These are phyloP conservation scores for Ecdyonurus torrentis DNA, from an alignment of 2,888 invertebrate genomes.

Conservation along the genomic window DNA sequence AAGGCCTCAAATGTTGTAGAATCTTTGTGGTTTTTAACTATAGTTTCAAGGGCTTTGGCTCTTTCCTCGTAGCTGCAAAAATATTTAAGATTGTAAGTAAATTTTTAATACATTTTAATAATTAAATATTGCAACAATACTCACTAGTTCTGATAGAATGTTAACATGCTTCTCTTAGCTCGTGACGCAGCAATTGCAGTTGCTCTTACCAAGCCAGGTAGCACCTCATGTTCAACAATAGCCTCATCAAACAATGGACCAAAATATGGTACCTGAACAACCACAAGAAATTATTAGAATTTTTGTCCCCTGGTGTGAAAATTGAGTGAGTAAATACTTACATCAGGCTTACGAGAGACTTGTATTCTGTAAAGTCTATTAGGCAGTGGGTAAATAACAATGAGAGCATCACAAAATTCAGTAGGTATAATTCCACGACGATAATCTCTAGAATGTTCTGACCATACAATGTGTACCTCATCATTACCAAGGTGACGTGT, in stretches of 20 bases:
- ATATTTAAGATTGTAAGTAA: constrained; percentile 13
- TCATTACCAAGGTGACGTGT: constrained; percentile 94
- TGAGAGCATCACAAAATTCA: constrained; percentile 97
- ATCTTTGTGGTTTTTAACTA: constrained; percentile 71
- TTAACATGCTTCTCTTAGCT: constrained; percentile 74
- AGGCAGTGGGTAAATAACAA: constrained; percentile 80
- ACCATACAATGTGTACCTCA: constrained; percentile 98
- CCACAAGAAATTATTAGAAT: constrained; percentile 1
- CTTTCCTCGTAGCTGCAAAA: constrained; percentile 79
- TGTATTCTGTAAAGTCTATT: constrained; percentile 77
- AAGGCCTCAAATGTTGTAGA: constrained; percentile 84
- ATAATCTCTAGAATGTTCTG: constrained; percentile 91
- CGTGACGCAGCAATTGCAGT: constrained; percentile 87
- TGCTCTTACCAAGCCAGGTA: constrained; percentile 74
- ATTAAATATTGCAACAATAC: constrained; percentile 20
- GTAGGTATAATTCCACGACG: constrained; percentile 93
- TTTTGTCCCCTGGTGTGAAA: background rate
- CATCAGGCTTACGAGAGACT: constrained; percentile 72
- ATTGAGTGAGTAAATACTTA: constrained; percentile 25
- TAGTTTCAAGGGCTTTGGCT: constrained; percentile 64
- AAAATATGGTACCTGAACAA: constrained; percentile 63
- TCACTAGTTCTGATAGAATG: constrained; percentile 82
- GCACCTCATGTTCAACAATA: constrained; percentile 47
- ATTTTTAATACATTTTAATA: background rate
- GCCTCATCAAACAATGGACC: constrained; percentile 93